A percentile compares a stretch with the other conserved stretches of the same genome.
phyloP scores from a whole-genome alignment of 2,797 vertebrate genomes.

The Brachyalestes nurse region DNA sequence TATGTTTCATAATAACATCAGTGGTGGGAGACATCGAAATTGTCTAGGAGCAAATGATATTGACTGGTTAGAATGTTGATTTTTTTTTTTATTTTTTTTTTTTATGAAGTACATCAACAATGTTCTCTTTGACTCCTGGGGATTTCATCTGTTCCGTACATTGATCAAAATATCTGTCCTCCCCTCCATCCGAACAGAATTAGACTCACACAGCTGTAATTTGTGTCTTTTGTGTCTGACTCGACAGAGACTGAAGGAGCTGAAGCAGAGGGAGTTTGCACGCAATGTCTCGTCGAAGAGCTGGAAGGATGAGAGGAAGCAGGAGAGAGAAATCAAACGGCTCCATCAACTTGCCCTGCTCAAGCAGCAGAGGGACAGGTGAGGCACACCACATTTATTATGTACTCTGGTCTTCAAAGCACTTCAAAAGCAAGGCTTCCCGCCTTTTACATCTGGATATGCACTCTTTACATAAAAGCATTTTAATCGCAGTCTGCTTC shows the following conservation, averaged over 20 bases:
- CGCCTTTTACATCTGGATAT: background rate
- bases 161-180: constrained; percentile 6
- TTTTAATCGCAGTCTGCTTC: background rate
- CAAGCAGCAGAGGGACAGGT: constrained; percentile 90
- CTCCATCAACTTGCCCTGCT: constrained; percentile 93
- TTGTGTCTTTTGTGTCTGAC: constrained; percentile 34
- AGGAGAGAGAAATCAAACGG: constrained; percentile 93
- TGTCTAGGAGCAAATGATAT: background rate
- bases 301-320: constrained; percentile 98
- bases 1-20: constrained; percentile 13
- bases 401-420: constrained; percentile 5
- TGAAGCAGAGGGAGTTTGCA: constrained; percentile 98
- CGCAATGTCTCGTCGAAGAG: constrained; percentile 97
- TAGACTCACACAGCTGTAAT: constrained; percentile 23
- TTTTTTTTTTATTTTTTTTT: background rate
- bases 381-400: constrained; percentile 34
- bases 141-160: background rate
- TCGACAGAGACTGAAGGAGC: constrained; percentile 92
- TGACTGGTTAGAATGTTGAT: constrained; percentile 1
- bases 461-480: background rate
- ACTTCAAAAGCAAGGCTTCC: background rate
- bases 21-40: background rate
- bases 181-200: background rate
- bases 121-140: background rate
- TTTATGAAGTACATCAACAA: constrained; percentile 3